A percentile compares a stretch with the other conserved stretches of the same genome.
Conservation (phyloP, 1,140 invertebrate species). For the Drosophila arawakana region DNA sequence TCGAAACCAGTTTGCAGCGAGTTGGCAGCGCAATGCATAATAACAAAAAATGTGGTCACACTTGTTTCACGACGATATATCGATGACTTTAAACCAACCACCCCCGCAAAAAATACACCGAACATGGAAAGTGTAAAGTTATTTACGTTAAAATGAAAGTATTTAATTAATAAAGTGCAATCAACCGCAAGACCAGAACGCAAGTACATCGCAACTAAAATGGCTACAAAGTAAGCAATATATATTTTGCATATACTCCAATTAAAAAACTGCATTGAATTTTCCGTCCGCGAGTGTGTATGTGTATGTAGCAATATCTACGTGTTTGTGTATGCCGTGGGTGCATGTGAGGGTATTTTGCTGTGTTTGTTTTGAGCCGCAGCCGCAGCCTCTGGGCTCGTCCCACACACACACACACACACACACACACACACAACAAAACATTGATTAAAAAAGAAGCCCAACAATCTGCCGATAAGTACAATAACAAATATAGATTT, state of each 20-base stretch:
- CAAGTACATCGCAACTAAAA: conserved; percentile 23
- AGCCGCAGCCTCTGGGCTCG: conserved; percentile 23
- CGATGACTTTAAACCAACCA: conserved; percentile 26
- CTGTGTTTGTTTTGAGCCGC: conserved; percentile 69
- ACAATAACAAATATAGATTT: conserved; percentile 4
- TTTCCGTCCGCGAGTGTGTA: conserved; percentile 8
- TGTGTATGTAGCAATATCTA: conserved; percentile 18
- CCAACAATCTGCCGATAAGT: conserved; percentile 37
- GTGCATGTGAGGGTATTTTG: conserved; percentile 73
- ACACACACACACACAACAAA: conserved; percentile 35
- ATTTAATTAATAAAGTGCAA: conserved; percentile 43
- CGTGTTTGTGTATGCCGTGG: conserved; percentile 46
- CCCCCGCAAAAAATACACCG: conserved; percentile 34
- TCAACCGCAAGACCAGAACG: conserved; percentile 5
- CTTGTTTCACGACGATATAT: conserved; percentile 7
- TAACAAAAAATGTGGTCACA: conserved; percentile 16
- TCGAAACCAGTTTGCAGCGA: conserved; percentile 1
- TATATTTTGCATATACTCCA: neutral
- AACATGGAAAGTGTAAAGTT: conserved; percentile 42
- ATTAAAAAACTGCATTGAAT: conserved; percentile 15
- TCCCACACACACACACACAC: conserved; percentile 22
- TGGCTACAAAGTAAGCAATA: conserved; percentile 70
- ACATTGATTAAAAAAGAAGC: conserved; percentile 37
- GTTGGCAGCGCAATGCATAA: conserved; percentile 25
- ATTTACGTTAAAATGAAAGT: conserved; percentile 44